Conservation (phyloP, 2,113 vertebrate species). For the Chaetops frenatus region DNA sequence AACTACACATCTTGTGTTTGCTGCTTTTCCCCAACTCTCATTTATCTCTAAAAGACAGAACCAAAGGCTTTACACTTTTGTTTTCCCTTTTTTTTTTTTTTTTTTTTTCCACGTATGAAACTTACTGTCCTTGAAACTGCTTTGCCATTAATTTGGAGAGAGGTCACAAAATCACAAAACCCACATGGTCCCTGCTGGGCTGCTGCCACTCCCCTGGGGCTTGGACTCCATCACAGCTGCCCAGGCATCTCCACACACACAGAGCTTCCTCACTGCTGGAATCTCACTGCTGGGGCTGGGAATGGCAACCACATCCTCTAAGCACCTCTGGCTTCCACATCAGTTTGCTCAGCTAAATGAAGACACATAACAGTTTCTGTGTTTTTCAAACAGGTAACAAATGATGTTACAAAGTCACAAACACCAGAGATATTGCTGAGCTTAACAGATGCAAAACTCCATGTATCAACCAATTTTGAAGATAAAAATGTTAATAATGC, state of each 20-base stretch:
- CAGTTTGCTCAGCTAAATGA: background rate
- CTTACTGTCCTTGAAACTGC: background rate
- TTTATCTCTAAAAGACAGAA: background rate
- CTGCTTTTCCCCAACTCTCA: background rate
- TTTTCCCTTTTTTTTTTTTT: background rate
- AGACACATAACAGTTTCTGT: background rate
- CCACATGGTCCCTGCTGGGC: background rate
- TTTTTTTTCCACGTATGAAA: background rate
- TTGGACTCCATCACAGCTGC: background rate
- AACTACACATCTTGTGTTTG: background rate
- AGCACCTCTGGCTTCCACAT: background rate
- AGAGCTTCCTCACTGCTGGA: background rate
- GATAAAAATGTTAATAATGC: background rate
- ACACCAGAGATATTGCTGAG: background rate
- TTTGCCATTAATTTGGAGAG: background rate
- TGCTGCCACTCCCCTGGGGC: background rate
- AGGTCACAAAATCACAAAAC: background rate
- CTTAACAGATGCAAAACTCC: background rate
- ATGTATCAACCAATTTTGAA: background rate
- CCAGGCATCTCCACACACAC: background rate
- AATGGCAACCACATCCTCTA: accelerated
- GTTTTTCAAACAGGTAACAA: background rate
- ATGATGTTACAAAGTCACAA: background rate
- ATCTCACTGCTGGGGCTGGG: background rate
- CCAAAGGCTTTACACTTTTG: background rate